Base-by-base conservation (phyloP, 1,140 invertebrate species). In the Caerostris darwini region DNA sequence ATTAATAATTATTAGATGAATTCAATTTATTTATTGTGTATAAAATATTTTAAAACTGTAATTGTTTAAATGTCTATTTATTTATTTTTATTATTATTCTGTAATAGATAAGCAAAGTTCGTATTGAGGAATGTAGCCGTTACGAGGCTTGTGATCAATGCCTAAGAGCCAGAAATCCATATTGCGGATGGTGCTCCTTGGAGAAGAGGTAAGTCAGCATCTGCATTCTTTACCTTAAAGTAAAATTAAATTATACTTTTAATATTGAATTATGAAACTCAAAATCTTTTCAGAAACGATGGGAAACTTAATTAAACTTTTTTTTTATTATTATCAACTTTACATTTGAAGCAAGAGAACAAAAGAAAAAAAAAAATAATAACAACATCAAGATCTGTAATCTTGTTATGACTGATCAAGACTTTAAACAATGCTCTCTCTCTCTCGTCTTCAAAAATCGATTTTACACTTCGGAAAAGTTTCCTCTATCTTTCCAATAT, bases 141-240 rank as follows among this genome's bases (percentile, higher is more conserved):
- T 90, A 95, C 59, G 71, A 88, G 53, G 92, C 91, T 17, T 95
- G 95, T 77, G 98, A 97, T 5, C 97, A 97, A 14, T 99, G 99
- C 96, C 97, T 99, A 8, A 98, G 98, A 95, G 98, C 98, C 0
- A 97, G 97, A 95, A 99, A 99, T 97, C 99, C 99, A 3, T 99
- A 99, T 95, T 99, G 99, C 96, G 99, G 99, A 12, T 99, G 99
- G 99, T 99, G 99, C 96, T 99, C 99, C 1, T 96, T 99, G 92
- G 98, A 99, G 96, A 99, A 99, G 96, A 97, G 97, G 97, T 98
- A 92, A 85, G 87, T 94, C 58, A 10, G 2, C 7, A 17, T n/a
- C n/a, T 34, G 34, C 34, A 34, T 34, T 34, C 34, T 34, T 34
- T 34, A 34, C 34, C 61, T 56, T 34, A 34, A n/a, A n/a, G 4